Evolutionary conservation across 2,113 vertebrate species (phyloP).

Genomic region (Strix aluco): DNA sequence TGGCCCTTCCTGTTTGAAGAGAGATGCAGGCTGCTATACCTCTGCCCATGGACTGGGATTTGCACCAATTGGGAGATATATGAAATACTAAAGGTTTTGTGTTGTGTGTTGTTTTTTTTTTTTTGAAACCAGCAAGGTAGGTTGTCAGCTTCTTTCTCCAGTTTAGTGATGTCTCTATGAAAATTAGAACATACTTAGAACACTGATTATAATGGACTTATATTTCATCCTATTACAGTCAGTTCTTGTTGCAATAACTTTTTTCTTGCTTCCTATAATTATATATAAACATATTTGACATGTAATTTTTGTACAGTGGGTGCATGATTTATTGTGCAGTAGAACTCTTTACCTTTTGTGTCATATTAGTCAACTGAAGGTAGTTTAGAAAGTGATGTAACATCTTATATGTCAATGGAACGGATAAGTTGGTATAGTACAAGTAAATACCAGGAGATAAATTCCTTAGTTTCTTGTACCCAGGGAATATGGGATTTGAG

Average conservation of each 20-base stretch:
- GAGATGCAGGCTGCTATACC: neutral
- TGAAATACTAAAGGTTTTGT: neutral
- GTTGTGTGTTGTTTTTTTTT: no score
- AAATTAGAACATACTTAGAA: neutral
- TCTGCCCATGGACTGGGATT: neutral
- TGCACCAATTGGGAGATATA: neutral
- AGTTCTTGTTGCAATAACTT: neutral
- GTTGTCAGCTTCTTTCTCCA: neutral
- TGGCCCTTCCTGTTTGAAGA: neutral
- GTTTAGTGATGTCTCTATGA: neutral
- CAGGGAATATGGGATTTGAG: neutral
- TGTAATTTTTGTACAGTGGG: neutral
- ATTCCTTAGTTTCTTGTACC: neutral
- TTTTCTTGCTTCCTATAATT: neutral
- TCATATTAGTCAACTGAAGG: neutral
- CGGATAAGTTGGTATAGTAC: neutral
- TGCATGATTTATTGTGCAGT: neutral
- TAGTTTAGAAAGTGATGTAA: neutral
- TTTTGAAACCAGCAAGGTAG: neutral
- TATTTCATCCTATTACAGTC: neutral
- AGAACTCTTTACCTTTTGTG: neutral
- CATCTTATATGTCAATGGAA: neutral
- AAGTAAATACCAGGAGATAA: neutral
- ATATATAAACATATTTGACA: rapidly evolving
- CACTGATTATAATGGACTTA: neutral